A percentile compares a stretch with the other conserved stretches of the same genome.
Conservation (phyloP, 2,797 vertebrate species). For the Brotula barbata region DNA sequence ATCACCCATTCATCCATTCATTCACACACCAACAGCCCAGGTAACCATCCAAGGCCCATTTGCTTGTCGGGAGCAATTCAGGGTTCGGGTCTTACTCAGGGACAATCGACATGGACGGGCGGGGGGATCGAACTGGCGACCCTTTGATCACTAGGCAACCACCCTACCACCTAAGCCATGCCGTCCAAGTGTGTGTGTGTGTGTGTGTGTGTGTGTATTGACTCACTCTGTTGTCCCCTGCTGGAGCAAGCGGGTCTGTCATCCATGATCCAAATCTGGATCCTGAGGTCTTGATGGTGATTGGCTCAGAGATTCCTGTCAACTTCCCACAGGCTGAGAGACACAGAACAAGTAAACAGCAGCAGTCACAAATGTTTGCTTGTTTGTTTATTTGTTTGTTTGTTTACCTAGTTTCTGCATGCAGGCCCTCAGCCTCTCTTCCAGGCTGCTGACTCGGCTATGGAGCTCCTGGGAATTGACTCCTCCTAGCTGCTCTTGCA, state of each 20-base stretch:
- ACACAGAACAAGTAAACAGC: constrained; percentile 1
- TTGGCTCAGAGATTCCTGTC: constrained; percentile 93
- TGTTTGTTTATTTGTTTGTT: constrained; percentile 7
- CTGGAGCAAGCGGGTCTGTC: constrained; percentile 90
- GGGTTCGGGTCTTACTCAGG: too few relatives aligned
- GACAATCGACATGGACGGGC: too few relatives aligned
- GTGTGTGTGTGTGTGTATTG: too few relatives aligned
- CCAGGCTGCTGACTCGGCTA: constrained; percentile 91
- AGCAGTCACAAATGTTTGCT: neutral
- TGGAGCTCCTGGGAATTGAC: constrained; percentile 97
- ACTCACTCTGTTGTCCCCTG: constrained; percentile 90
- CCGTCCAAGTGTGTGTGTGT: too few relatives aligned
- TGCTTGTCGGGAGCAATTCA: too few relatives aligned
- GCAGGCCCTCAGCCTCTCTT: constrained; percentile 95
- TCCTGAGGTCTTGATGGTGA: constrained; percentile 93
- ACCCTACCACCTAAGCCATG: too few relatives aligned
- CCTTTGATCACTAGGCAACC: too few relatives aligned
- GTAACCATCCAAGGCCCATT: too few relatives aligned
- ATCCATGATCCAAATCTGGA: constrained; percentile 98
- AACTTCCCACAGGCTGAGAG: constrained; percentile 93
- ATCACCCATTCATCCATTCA: too few relatives aligned
- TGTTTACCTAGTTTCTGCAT: constrained; percentile 94
- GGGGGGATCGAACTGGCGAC: too few relatives aligned
- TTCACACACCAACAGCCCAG: too few relatives aligned
- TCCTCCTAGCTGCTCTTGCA: constrained; percentile 95